These are phyloP conservation scores for Mormyrus iriodes DNA, from an alignment of 2,113 vertebrate genomes.

Conservation along the genomic window DNA sequence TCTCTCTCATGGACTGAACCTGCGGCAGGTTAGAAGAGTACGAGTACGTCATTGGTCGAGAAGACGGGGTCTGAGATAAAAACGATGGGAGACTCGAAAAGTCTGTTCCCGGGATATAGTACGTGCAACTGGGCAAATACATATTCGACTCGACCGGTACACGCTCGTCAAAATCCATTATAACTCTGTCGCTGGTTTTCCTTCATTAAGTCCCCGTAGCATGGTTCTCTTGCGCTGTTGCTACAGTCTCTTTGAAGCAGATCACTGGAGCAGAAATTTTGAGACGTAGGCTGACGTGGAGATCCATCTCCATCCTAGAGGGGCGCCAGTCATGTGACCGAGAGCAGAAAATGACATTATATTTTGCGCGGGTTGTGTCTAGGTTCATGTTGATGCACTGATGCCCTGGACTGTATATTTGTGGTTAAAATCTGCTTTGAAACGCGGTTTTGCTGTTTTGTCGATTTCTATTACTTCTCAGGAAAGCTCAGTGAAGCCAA, in stretches of 20 bases:
- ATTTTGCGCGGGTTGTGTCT: slow-evolving; percentile 49
- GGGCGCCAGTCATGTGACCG: slow-evolving; percentile 98
- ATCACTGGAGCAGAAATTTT: slow-evolving; percentile 91
- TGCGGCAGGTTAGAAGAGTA: slow-evolving; percentile 93
- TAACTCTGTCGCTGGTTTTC: slow-evolving; percentile 75
- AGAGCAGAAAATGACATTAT: slow-evolving; percentile 95
- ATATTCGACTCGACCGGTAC: slow-evolving; percentile 93
- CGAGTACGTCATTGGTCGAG: slow-evolving; percentile 94
- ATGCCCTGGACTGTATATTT: slow-evolving; percentile 19
- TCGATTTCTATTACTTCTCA: background rate
- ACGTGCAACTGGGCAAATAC: slow-evolving; percentile 99
- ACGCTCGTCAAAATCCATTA: slow-evolving; percentile 99
- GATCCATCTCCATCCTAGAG: slow-evolving; percentile 97
- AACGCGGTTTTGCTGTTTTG: background rate
- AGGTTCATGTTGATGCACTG: slow-evolving; percentile 48
- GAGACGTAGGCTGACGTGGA: slow-evolving; percentile 99
- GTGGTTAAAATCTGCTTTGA: background rate
- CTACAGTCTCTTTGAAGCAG: slow-evolving; percentile 95
- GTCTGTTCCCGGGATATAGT: slow-evolving; percentile 97
- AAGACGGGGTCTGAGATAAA: slow-evolving; percentile 93
- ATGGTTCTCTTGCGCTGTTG: slow-evolving; percentile 81
- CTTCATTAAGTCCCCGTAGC: slow-evolving; percentile 80
- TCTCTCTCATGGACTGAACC: slow-evolving; percentile 94
- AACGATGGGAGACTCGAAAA: slow-evolving; percentile 96
- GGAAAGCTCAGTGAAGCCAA: background rate